Evolutionary conservation across 2,888 invertebrate species (phyloP).

Genomic region (Neoscelio sp.): DNA sequence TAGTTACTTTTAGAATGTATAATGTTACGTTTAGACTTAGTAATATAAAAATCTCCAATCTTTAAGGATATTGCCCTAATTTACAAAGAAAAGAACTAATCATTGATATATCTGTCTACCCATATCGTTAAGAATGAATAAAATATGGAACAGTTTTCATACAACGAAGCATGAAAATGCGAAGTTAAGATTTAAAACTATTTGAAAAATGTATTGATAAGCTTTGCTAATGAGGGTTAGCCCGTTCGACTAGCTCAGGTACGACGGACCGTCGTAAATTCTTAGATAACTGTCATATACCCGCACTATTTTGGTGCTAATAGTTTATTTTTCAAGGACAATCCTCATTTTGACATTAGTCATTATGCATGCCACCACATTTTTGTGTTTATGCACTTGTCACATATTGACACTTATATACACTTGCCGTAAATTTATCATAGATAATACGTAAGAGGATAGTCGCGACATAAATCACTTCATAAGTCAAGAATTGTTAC

Average conservation of each 20-base stretch:
- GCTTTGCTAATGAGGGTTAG: slow-evolving; percentile 63
- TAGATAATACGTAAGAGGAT: slow-evolving; percentile 29
- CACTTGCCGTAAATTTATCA: slow-evolving; percentile 55
- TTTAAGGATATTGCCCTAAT: no score
- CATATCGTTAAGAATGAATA: no score
- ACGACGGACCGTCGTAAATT: slow-evolving; percentile 48
- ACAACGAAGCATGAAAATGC: no score
- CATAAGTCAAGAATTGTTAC: no score
- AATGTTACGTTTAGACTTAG: no score
- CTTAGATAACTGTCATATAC: slow-evolving; percentile 42
- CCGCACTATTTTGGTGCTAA: slow-evolving; percentile 52
- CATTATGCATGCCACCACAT: slow-evolving; percentile 37
- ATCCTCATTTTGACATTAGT: slow-evolving; percentile 33
- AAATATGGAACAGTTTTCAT: no score
- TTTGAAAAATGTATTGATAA: slow-evolving; percentile 63
- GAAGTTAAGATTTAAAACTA: slow-evolving; percentile 14
- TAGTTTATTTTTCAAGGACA: slow-evolving; percentile 43
- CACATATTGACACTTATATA: slow-evolving; percentile 45
- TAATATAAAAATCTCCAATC: no score
- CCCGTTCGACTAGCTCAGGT: slow-evolving; percentile 16
- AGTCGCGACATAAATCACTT: slow-evolving; percentile 37
- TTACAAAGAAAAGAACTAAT: no score
- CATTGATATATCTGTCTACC: no score
- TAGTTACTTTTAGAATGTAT: no score
- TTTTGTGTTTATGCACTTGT: slow-evolving; percentile 46